Percentiles rank a stretch among this genome's conserved stretches.
phyloP scores from a whole-genome alignment of 2,113 vertebrate species.

The Hoplias malabaricus region DNA sequence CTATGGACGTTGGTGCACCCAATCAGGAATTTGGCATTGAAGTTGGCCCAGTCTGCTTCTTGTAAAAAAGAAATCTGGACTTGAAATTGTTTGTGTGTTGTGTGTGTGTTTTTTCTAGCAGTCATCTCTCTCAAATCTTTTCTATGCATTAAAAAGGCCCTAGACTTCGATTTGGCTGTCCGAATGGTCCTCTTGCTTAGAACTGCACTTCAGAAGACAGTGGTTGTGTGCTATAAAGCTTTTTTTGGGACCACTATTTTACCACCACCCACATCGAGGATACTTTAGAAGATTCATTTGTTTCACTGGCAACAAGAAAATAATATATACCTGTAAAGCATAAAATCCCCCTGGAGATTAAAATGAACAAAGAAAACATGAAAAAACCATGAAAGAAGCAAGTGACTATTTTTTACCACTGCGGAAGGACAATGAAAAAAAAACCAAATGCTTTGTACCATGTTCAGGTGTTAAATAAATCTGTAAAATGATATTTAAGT shows the following conservation, averaged over 20 bases:
- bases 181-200: constrained; percentile 85
- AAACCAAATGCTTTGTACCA: constrained; percentile 75
- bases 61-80: constrained; percentile 99
- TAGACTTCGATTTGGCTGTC: constrained; percentile 72
- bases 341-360: constrained; percentile 77
- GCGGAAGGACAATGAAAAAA: constrained; percentile 77
- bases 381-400: constrained; percentile 66
- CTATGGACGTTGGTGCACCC: constrained; percentile 95
- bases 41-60: constrained; percentile 96
- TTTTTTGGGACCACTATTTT: constrained; percentile 78
- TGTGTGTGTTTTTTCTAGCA: constrained; percentile 84
- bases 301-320: constrained; percentile 86
- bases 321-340: constrained; percentile 82
- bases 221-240: constrained; percentile 68
- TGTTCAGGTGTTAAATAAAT: constrained; percentile 87
- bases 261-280: constrained; percentile 78
- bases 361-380: not conserved
- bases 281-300: constrained; percentile 80
- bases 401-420: constrained; percentile 78
- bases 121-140: constrained; percentile 91
- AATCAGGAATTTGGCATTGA: constrained; percentile 98
- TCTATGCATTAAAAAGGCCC: constrained; percentile 81
- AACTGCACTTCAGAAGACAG: constrained; percentile 82
- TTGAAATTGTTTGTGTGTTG: constrained; percentile 85
- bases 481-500: constrained; percentile 81